phyloP scores from a whole-genome alignment of 1,140 invertebrate species.

The Rhopalosiphum maidis region DNA sequence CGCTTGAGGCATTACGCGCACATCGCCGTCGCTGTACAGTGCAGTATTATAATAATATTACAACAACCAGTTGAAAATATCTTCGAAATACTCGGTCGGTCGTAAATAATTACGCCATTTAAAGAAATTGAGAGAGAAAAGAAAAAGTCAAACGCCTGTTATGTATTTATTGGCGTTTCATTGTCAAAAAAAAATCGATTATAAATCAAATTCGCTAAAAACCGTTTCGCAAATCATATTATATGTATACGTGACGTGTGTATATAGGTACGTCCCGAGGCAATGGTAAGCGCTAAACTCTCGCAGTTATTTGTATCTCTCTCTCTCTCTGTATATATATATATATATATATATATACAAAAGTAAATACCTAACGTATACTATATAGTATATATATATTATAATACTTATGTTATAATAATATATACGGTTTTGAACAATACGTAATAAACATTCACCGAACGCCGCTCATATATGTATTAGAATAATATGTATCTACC shows the following conservation, averaged over 20 bases:
- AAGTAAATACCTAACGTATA: not conserved
- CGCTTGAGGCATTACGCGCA: conserved; percentile 37
- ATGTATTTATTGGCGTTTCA: conserved; percentile 35
- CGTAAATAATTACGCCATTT: conserved; percentile 54
- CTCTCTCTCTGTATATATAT: too few relatives aligned
- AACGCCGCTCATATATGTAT: not conserved
- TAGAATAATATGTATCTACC: not conserved
- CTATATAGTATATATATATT: not conserved
- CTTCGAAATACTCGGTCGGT: conserved; percentile 49
- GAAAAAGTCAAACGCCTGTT: conserved; percentile 22
- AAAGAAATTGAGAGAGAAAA: conserved; percentile 47
- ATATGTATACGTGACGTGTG: not conserved
- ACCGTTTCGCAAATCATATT: conserved; percentile 14
- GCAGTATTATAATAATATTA: not conserved
- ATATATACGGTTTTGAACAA: conserved; percentile 7
- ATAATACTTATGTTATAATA: not conserved
- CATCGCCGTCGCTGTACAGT: not conserved
- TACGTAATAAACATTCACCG: conserved; percentile 23
- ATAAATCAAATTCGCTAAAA: conserved; percentile 47
- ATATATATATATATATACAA: not conserved
- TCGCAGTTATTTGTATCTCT: not conserved
- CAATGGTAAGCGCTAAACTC: not conserved
- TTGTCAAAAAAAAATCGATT: conserved; percentile 41
- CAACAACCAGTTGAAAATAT: conserved; percentile 47
- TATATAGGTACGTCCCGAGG: not conserved